Evolutionary conservation across 2,888 invertebrate genomes (phyloP).

Genomic region (Isotomurus palustris): DNA sequence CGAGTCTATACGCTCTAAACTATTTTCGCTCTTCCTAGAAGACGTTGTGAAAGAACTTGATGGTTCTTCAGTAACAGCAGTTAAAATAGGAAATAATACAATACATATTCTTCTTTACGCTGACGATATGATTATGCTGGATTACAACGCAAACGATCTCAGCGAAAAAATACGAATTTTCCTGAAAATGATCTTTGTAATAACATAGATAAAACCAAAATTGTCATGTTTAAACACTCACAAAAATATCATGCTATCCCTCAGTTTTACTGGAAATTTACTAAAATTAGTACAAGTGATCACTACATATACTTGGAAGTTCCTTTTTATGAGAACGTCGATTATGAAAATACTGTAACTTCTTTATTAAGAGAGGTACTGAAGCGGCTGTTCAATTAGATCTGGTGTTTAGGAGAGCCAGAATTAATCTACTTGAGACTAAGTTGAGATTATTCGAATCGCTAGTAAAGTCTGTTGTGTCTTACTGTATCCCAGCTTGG

Average conservation of each 20-base stretch:
- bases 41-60: neutral
- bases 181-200: neutral
- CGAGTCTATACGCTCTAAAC: neutral
- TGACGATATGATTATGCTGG: conserved; percentile 1
- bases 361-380: neutral
- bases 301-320: neutral
- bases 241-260: neutral
- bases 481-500: no score
- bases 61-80: neutral
- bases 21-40: conserved; percentile 1
- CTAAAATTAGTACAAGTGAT: neutral
- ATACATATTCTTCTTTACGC: conserved; percentile 7
- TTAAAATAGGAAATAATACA: neutral
- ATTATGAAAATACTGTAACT: neutral
- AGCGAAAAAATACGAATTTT: neutral
- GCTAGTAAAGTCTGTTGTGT: no score
- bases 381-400: no score
- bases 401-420: no score
- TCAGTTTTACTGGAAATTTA: neutral
- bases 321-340: neutral
- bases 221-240: conserved; percentile 7
- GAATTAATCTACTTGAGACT: no score
- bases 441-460: no score
- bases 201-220: conserved; percentile 7
- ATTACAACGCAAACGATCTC: neutral